A percentile compares a stretch with the other conserved stretches of the same genome.
Conservation (phyloP, 2,888 invertebrate species). For the Agrotis exclamationis region DNA sequence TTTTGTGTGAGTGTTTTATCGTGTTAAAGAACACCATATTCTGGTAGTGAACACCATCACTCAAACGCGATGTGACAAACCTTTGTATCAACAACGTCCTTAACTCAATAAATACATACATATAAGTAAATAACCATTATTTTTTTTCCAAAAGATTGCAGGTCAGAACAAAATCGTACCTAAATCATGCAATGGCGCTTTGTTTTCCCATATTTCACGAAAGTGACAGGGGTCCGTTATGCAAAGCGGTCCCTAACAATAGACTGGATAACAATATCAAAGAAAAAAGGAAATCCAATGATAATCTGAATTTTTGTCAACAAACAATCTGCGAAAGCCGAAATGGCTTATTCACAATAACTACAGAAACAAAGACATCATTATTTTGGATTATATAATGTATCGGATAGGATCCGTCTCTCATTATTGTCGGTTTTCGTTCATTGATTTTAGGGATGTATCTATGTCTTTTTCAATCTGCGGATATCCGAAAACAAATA, state of each 20-base stretch:
- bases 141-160: conserved; percentile 21
- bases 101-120: background rate
- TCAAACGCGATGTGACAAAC: too few relatives aligned
- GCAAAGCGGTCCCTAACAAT: conserved; percentile 32
- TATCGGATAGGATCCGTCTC: background rate
- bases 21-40: too few relatives aligned
- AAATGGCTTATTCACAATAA: background rate
- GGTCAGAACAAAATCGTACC: conserved; percentile 20
- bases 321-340: conserved; percentile 10
- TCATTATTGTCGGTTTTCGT: background rate
- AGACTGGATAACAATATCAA: conserved; percentile 19
- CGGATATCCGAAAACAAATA: conserved; percentile 4
- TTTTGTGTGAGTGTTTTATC: too few relatives aligned
- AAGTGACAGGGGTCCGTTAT: conserved; percentile 34
- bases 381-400: background rate
- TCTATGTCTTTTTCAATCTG: background rate
- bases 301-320: conserved; percentile 27
- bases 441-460: background rate
- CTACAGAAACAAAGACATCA: conserved; percentile 1
- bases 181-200: conserved; percentile 34
- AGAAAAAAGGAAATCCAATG: conserved; percentile 18
- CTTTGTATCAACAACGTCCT: background rate
- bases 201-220: conserved; percentile 30
- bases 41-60: too few relatives aligned
- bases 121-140: conserved; percentile 6